Percentiles rank a stretch among this genome's conserved stretches.
phyloP scores from a whole-genome alignment of 2,113 vertebrate species.

The Seriola quinqueradiata region DNA sequence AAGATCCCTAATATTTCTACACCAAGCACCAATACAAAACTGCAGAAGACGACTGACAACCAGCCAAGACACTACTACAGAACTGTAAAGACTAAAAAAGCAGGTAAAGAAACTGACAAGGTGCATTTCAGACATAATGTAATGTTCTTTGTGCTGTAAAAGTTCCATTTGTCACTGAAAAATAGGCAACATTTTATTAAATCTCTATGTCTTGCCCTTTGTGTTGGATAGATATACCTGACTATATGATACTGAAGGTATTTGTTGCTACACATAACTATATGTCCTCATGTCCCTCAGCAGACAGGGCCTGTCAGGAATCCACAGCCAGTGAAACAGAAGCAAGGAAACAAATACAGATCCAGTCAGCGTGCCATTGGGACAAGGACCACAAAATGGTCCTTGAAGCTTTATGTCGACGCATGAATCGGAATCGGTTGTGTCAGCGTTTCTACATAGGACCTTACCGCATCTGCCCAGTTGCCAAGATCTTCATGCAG shows the following conservation, averaged over 20 bases:
- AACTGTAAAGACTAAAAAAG: not conserved
- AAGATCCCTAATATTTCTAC: not conserved
- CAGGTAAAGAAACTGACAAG: slow-evolving; percentile 33
- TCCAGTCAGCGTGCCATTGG: slow-evolving; percentile 92
- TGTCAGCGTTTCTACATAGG: slow-evolving; percentile 85
- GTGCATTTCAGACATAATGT: not conserved
- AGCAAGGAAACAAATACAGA: slow-evolving; percentile 89
- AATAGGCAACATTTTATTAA: not conserved
- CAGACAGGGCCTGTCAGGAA: not conserved
- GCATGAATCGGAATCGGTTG: slow-evolving; percentile 78
- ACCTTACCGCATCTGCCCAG: slow-evolving; percentile 87
- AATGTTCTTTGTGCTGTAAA: not conserved
- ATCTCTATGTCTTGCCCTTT: not conserved
- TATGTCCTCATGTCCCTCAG: not conserved
- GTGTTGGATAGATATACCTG: not conserved
- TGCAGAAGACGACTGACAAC: not conserved
- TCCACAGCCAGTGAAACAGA: not conserved
- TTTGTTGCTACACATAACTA: not conserved
- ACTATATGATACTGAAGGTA: not conserved
- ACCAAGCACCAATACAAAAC: not conserved
- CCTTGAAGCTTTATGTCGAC: slow-evolving; percentile 86
- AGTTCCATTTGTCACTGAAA: not conserved
- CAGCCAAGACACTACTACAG: not conserved
- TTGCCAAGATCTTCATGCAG: slow-evolving; percentile 83
- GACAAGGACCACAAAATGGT: slow-evolving; percentile 84